Conservation (phyloP, 53 echinoderm and acorn worm species). For the Mesocentrotus franciscanus region DNA sequence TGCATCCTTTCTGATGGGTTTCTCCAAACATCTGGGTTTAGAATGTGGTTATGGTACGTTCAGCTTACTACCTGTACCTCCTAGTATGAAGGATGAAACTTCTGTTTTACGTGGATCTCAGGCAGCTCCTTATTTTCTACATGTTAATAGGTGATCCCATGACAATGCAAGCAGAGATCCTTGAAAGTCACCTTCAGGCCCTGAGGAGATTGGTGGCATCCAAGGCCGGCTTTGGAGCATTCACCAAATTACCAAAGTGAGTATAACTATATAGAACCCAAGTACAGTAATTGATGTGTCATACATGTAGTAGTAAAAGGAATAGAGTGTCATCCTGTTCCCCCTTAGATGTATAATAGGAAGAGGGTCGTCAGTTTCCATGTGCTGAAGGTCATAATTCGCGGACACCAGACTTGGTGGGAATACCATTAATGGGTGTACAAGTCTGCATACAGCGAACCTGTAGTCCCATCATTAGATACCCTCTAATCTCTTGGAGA, state of each 20-base stretch:
- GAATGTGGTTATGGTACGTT: too few relatives aligned
- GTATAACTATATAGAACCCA: not conserved
- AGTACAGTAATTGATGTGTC: not conserved
- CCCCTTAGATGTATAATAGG: not conserved
- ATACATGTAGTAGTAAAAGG: not conserved
- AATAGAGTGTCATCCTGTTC: not conserved
- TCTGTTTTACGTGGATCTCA: not conserved
- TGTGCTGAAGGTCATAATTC: too few relatives aligned
- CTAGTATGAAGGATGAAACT: not conserved
- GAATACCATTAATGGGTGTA: too few relatives aligned
- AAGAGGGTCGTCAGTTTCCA: too few relatives aligned
- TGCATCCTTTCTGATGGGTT: too few relatives aligned
- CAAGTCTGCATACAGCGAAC: too few relatives aligned
- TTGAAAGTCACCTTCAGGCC: slow-evolving; percentile 92
- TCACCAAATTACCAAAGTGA: slow-evolving; percentile 96
- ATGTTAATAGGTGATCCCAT: slow-evolving; percentile 78
- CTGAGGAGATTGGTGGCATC: slow-evolving; percentile 94
- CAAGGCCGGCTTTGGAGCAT: slow-evolving; percentile 96
- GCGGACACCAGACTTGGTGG: too few relatives aligned
- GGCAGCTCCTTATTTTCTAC: not conserved
- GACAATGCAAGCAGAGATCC: slow-evolving; percentile 82
- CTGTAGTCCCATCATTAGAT: too few relatives aligned
- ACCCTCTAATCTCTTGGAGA: too few relatives aligned
- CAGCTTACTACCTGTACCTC: too few relatives aligned
- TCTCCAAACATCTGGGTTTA: too few relatives aligned